phyloP scores from a whole-genome alignment of 2,113 vertebrate species.

The Bubo bubo region DNA sequence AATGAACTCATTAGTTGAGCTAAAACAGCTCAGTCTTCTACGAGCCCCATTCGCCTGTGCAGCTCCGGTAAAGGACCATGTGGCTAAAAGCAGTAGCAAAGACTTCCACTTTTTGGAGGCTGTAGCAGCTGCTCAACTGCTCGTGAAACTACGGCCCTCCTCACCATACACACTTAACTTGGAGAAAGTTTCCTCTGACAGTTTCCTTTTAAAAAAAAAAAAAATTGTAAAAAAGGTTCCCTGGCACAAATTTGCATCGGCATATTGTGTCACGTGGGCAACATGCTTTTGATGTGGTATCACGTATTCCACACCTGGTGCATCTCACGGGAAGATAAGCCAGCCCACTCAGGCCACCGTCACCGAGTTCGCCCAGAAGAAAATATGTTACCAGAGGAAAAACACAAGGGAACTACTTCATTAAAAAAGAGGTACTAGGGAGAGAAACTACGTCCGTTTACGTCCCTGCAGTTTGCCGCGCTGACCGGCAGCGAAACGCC shows the following conservation, averaged over 20 bases:
- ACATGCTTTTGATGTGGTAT: fast-evolving
- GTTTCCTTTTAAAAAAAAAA: background rate
- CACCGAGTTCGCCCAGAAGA: background rate
- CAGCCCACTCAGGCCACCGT: no score
- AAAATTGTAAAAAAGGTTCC: fast-evolving
- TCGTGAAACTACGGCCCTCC: background rate
- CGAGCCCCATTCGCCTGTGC: fast-evolving
- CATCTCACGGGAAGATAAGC: background rate
- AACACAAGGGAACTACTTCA: no score
- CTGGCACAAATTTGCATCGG: background rate
- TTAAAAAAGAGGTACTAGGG: no score
- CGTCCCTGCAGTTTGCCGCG: no score
- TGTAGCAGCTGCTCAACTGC: background rate
- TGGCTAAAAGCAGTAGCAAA: background rate
- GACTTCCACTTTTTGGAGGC: background rate
- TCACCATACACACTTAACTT: fast-evolving
- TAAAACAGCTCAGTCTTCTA: background rate
- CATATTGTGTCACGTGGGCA: background rate
- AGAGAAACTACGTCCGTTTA: fast-evolving
- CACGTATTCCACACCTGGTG: background rate
- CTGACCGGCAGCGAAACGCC: background rate
- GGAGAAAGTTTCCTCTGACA: background rate
- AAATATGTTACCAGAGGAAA: fast-evolving
- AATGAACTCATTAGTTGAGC: fast-evolving
- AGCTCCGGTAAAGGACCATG: background rate